Base-by-base conservation (phyloP, 2,113 vertebrate genomes). In the Calidris pygmaea region DNA sequence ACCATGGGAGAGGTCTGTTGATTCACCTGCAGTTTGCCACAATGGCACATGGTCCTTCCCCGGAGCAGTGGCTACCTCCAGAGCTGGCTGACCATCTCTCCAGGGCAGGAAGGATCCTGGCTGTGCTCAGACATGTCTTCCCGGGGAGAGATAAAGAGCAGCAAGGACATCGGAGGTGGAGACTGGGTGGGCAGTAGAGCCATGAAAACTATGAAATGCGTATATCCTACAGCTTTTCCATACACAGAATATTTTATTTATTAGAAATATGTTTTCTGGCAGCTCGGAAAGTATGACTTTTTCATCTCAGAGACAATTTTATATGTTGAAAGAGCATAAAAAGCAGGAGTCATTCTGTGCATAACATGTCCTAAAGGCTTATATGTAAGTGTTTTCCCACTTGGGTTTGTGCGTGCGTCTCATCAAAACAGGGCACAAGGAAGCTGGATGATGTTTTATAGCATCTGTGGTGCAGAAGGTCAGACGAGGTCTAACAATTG, bases 321-420 rank as follows among this genome's bases (percentile, higher is more conserved):
- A 60, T 95, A 62, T 83, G 93, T 93, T 95, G 91, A 97, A 97
- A 91, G 47, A 87, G 27, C 88, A 90, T 96, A 83, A 95, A 92
- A 96, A 94, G 91, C 75, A 85, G 84, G 84, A 94, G 84, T 27
- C 5, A 20, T 93, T 95, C 92, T 73, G 76, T 73, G 70, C 26
- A 45, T 76, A 70, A 85, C 34, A 50, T 94, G 79, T 97, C 89
- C 82, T 74, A 47, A 53, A 96, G 93, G 93, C 85, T 95, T 87
- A 23, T 53, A 55, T 53, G 14, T 56, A 86, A 72, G 94, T 91
- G 68, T 93, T 97, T 97, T 97, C 90, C 94, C 71, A 65, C 96
- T 98, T 93, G 87, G 91, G 68, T 95, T 95, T 93, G 55, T 94
- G 50, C 24, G 14, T 85, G 78, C 66, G 62, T 85, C 95, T 96